Conservation (phyloP, 2,888 invertebrate genomes). For the Acleris literana region DNA sequence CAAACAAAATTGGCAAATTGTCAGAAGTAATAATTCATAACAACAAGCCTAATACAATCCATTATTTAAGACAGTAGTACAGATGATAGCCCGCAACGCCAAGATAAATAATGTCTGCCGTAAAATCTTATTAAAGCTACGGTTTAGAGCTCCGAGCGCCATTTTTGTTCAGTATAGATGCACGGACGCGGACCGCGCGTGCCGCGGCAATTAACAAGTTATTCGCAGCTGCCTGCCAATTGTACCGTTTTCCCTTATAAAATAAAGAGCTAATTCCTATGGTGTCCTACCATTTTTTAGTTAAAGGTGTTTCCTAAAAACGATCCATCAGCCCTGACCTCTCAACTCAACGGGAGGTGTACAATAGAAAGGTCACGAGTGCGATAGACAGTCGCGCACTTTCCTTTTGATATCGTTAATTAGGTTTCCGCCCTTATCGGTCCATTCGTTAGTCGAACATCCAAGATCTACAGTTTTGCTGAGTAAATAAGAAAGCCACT, state of each 20-base stretch:
- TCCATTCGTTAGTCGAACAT: background rate
- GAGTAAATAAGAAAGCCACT: too few species aligned
- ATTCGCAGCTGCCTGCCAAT: constrained; percentile 49
- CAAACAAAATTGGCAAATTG: constrained; percentile 10
- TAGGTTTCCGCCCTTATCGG: constrained; percentile 22
- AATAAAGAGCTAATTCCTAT: constrained; percentile 1
- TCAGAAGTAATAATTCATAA: constrained; percentile 4
- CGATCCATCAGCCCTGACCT: background rate
- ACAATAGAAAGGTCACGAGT: constrained; percentile 25
- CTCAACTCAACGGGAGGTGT: background rate
- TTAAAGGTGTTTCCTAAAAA: background rate
- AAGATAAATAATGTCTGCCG: background rate
- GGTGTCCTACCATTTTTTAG: background rate
- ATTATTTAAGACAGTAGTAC: constrained; percentile 8
- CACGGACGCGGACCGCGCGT: constrained; percentile 48
- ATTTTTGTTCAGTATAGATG: constrained; percentile 3
- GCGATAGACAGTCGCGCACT: constrained; percentile 14
- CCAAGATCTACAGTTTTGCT: too few species aligned
- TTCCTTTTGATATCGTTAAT: constrained; percentile 27
- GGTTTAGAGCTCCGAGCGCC: constrained; percentile 4
- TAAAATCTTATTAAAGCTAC: background rate
- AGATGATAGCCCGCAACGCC: background rate
- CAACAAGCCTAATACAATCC: constrained; percentile 3
- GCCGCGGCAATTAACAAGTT: constrained; percentile 52
- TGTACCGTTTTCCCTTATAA: constrained; percentile 18